Evolutionary conservation across 2,113 vertebrate species (phyloP).

Genomic region (Chaenogobius annularis): DNA sequence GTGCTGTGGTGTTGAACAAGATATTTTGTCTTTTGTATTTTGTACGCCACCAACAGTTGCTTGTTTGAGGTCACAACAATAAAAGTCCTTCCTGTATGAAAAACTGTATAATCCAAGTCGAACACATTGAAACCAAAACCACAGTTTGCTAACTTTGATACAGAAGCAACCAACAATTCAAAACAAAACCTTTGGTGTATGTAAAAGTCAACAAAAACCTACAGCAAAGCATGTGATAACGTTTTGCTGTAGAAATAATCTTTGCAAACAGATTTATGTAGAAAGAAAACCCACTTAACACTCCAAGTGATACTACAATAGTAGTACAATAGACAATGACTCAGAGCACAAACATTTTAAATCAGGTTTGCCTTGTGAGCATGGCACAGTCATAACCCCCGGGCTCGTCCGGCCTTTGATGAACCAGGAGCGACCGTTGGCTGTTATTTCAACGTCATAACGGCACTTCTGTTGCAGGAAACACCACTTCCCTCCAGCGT

Average conservation of each 20-base stretch:
- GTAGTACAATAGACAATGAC: slow-evolving; percentile 5
- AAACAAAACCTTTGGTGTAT: no score
- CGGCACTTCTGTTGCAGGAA: slow-evolving; percentile 17
- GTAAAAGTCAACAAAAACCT: not conserved
- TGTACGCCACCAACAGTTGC: slow-evolving; percentile 2
- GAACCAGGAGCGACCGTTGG: slow-evolving; percentile 35
- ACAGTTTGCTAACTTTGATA: not conserved
- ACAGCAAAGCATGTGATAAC: not conserved
- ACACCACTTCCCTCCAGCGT: slow-evolving; percentile 40
- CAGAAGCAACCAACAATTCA: no score
- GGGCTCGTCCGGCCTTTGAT: slow-evolving; percentile 19
- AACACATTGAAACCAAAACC: not conserved
- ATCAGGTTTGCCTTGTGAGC: slow-evolving; percentile 7
- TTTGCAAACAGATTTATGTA: not conserved
- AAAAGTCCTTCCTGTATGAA: no score
- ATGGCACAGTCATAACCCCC: slow-evolving; percentile 4
- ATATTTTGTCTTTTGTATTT: no score
- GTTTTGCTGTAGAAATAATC: not conserved
- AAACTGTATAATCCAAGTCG: not conserved
- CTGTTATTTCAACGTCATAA: slow-evolving; percentile 32
- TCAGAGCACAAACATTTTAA: slow-evolving; percentile 8
- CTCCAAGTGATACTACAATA: not conserved
- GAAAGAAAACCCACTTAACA: not conserved
- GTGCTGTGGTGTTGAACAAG: not conserved
- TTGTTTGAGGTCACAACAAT: slow-evolving; percentile 24